Evolutionary conservation across 2,797 vertebrate species (phyloP), one percentile per base, ranked within the genome.

Genomic region (Chrysocyon brachyurus): DNA sequence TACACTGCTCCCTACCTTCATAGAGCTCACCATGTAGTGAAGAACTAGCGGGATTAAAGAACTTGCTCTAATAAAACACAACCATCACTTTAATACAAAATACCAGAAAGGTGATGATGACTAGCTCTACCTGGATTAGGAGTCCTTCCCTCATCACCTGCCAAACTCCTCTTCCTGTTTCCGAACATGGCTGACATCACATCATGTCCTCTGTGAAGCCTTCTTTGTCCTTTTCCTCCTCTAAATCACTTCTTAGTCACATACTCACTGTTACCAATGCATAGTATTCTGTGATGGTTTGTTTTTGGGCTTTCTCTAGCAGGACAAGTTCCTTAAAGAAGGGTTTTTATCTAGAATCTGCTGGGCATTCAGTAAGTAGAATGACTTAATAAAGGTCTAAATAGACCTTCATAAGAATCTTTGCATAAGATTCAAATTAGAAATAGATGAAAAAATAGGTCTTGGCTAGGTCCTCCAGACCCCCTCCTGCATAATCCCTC

Each of bases 351-450:
- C 33, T 64, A 49, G 49, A 31, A 46, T 64, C 85, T 33, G 40
- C 2, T 54, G n/a, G 28, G 24, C 40, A 10, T 78, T 87, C 70
- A 73, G 0, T 56, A 68, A 72, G 26, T 12, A 36, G 21, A 68
- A 24, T 77, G 36, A 70, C 24, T 78, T 75, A 33, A 52, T 10
- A 63, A 16, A 56, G 8, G 17, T 68, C 56, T 89, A 75, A 73
- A 49, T 21, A 84, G 52, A 54, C 8, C 61, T 56, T 56, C 21
- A 12, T 54, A 70, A 70, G 6, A 56, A 56, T 22, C 75, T 36
- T 59, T 79, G 40, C 16, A 1, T 26, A 52, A 90, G 87, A 33
- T 54, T 94, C 84, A 52, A 88, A 52, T 93, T 78, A 83, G 66
- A 49, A 49, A 73, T 24, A 46, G 24, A 77, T 4, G 4, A 31